Percentiles rank a stretch among this genome's conserved stretches.
These are phyloP conservation scores for Aphis gossypii DNA, from an alignment of 1,140 invertebrate genomes.

Conservation along the genomic window DNA sequence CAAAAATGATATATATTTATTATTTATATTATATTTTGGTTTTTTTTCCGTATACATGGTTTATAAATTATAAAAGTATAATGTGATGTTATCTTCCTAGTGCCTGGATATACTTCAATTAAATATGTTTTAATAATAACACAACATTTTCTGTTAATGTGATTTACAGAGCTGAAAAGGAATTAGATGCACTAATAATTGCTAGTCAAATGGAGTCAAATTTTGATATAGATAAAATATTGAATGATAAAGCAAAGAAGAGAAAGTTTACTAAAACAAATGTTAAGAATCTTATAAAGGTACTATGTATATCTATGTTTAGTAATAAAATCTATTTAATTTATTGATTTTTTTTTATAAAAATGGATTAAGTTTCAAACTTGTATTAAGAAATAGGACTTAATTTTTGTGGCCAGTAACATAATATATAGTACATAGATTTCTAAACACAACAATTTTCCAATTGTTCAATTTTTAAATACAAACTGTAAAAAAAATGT, in stretches of 20 bases:
- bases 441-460: background rate
- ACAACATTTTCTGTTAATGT: background rate
- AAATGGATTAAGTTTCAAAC: background rate
- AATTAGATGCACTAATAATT: background rate
- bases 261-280: constrained; percentile 28
- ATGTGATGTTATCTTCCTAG: background rate
- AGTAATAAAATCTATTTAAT: background rate
- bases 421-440: background rate
- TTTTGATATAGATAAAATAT: constrained; percentile 31
- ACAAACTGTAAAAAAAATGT: background rate
- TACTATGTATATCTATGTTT: constrained; percentile 27
- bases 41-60: too few relatives aligned
- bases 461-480: background rate
- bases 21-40: too few relatives aligned
- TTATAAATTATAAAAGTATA: background rate
- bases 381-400: background rate
- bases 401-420: too few relatives aligned
- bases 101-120: background rate
- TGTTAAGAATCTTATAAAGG: constrained; percentile 51
- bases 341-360: background rate
- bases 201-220: constrained; percentile 10
- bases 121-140: too few relatives aligned
- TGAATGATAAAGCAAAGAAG: constrained; percentile 31
- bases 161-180: constrained; percentile 37
- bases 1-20: too few relatives aligned